Evolutionary conservation across 92 coral and sea anemone genomes (phyloP), one percentile per base, ranked within the genome.

Genomic region (Phenganax marumi): DNA sequence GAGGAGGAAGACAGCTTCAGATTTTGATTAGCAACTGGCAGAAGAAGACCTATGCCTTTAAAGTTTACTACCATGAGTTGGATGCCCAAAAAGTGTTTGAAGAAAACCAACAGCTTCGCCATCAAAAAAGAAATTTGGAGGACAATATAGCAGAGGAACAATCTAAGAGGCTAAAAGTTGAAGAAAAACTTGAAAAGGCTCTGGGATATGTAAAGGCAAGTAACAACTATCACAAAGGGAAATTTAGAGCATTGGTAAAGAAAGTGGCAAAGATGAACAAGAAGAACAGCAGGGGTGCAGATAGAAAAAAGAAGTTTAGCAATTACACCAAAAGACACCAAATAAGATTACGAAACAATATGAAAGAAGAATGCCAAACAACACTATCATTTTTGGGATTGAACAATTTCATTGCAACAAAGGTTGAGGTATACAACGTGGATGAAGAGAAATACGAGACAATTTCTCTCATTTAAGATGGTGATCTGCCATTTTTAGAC

Each of bases 351-450:
- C 69, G 47, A 51, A 25, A 60, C 19, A 69, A 68, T 47, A 52
- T 84, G 88, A 88, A 73, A 70, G 82, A 85, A 21, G 88, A 61
- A 8, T 78, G 79, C 51, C 56, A 73, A 57, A 65, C 86, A 24
- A 82, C 86, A 8, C 79, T 82, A 9, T 50, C 62, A n/a, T 82
- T 86, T 52, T 12, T 82, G 78, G 89, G 84, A 0, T 46, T 82
- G 79, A 73, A 82, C 23, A 81, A 86, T 56, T 86, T 86, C 63
- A 73, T 86, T 53, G 89, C 86, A 18, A 86, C 63, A 19, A 81
- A 86, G 61, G 84, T 85, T 14, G 84, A 85, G 79, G 82, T 85
- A 16, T 78, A 18, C 12, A 85, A 85, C 50, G 22, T 48, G 8
- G 88, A 85, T 21, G 69, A 3, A 21, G 51, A 61, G 60, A 70